Evolutionary conservation across 2,888 invertebrate genomes (phyloP).

Genomic region (Candidula unifasciata): DNA sequence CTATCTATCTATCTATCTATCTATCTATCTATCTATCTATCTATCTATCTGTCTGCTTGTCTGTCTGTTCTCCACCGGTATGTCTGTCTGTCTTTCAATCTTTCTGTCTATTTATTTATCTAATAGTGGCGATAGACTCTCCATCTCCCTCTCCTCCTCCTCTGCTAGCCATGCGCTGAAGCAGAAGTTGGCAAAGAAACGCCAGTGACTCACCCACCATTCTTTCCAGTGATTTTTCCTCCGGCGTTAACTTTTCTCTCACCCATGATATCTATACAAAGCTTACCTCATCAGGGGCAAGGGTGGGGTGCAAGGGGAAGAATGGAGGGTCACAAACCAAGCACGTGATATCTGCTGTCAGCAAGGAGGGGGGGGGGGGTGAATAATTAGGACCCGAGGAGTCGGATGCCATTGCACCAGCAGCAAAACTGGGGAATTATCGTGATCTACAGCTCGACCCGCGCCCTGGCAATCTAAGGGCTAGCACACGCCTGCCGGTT

Average conservation of each 20-base stretch:
- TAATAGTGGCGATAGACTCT: too few relatives aligned
- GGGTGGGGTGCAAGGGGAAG: neutral
- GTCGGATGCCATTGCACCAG: too few relatives aligned
- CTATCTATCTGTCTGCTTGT: neutral
- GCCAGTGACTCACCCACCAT: conserved; percentile 1
- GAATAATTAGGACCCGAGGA: neutral
- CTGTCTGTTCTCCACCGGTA: neutral
- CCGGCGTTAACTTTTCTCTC: neutral
- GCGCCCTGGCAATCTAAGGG: too few relatives aligned
- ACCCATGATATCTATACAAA: neutral
- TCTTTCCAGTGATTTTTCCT: neutral
- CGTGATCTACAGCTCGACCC: too few relatives aligned
- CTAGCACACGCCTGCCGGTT: too few relatives aligned
- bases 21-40: neutral
- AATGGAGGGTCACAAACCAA: neutral
- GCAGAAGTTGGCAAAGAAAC: neutral
- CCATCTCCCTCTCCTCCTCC: neutral
- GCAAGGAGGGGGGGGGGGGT: too few relatives aligned
- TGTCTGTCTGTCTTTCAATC: neutral
- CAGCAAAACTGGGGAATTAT: too few relatives aligned
- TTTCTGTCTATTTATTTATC: neutral
- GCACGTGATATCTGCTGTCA: too few relatives aligned
- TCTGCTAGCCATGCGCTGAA: neutral
- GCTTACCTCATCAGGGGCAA: neutral
- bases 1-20: neutral